phyloP scores from a whole-genome alignment of 2,113 vertebrate genomes.

The Conger conger region DNA sequence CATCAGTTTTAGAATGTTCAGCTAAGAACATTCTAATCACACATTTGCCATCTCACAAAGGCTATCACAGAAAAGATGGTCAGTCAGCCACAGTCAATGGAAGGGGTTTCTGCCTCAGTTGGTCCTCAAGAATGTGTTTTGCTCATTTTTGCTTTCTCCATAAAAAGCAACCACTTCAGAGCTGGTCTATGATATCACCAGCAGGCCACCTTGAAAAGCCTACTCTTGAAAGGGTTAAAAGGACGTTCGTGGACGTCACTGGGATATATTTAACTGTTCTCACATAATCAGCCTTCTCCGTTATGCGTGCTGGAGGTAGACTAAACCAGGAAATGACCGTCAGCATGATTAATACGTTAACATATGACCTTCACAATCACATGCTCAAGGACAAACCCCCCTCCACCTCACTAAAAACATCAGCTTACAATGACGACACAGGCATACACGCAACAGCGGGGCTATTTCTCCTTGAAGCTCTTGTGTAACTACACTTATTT shows the following conservation, averaged over 20 bases:
- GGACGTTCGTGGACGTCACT: no score
- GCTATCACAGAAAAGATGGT: not conserved
- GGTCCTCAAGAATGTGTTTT: no score
- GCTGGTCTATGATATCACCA: no score
- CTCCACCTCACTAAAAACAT: not conserved
- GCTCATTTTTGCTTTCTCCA: no score
- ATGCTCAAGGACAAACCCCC: conserved; percentile 20
- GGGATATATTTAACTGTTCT: no score
- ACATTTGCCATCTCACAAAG: not conserved
- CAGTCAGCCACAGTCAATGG: no score
- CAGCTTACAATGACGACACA: conserved; percentile 4
- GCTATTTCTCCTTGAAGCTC: not conserved
- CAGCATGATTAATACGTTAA: not conserved
- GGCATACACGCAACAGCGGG: not conserved
- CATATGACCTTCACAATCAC: not conserved
- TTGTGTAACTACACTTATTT: not conserved
- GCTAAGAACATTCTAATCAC: no score
- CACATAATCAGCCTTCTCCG: not conserved
- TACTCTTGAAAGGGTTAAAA: no score
- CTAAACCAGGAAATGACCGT: not conserved
- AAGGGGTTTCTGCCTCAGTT: no score
- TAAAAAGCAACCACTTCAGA: no score
- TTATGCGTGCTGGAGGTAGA: not conserved
- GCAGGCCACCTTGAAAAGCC: no score
- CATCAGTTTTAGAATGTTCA: no score